A percentile compares a stretch with the other conserved stretches of the same genome.
phyloP scores from a whole-genome alignment of 2,113 vertebrate genomes.

The Bubo bubo region DNA sequence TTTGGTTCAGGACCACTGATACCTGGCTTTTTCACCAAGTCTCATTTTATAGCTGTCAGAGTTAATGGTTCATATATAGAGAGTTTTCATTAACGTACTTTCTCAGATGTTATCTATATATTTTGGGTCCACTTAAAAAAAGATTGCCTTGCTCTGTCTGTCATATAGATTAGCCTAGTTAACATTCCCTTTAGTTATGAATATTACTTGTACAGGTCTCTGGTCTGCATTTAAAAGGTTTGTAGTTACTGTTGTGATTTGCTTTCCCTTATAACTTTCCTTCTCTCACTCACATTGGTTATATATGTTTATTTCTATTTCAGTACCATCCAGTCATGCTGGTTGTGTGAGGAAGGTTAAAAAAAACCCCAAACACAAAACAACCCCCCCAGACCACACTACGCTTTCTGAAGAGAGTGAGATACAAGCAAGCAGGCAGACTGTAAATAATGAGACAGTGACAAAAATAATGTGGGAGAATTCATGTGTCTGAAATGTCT shows the following conservation, averaged over 20 bases:
- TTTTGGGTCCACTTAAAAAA: slow-evolving; percentile 6
- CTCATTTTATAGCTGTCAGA: slow-evolving; percentile 1
- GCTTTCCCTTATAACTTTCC: not conserved
- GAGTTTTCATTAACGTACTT: not conserved
- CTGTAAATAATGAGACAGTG: not conserved
- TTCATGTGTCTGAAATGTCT: not conserved
- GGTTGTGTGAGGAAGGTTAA: not conserved
- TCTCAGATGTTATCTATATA: not conserved
- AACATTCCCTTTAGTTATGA: not conserved
- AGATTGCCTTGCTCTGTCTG: not conserved
- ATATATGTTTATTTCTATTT: not conserved
- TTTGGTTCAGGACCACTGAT: not conserved
- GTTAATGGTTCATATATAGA: not conserved
- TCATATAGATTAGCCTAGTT: not conserved
- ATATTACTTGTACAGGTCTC: not conserved
- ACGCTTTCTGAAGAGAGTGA: not conserved
- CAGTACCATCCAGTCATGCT: not conserved
- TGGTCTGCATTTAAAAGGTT: not conserved
- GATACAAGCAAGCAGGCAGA: not conserved
- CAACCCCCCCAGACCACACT: not conserved
- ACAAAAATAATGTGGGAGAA: not conserved
- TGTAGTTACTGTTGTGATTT: not conserved
- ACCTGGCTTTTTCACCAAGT: not conserved
- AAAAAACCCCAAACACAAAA: not conserved
- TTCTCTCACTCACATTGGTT: not conserved